A percentile compares a stretch with the other conserved stretches of the same genome.
These are phyloP conservation scores for Furnarius figulus DNA, from an alignment of 2,113 vertebrate species.

Conservation along the genomic window DNA sequence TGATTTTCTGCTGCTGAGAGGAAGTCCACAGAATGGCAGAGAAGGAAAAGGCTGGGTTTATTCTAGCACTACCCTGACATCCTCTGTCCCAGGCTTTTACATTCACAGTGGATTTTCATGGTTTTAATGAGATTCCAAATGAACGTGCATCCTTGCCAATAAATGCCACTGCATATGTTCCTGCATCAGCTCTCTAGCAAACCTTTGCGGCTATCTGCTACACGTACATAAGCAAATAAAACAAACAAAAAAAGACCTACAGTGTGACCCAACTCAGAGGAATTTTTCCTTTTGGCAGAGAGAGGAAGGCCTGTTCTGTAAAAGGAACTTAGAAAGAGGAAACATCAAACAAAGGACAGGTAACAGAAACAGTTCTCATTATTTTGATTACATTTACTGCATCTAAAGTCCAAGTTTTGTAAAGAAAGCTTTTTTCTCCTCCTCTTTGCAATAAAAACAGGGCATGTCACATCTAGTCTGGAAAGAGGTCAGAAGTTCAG, in stretches of 20 bases:
- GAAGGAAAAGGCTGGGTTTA: background rate
- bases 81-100: background rate
- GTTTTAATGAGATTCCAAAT: background rate
- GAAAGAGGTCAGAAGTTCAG: constrained; percentile 14
- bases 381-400: background rate
- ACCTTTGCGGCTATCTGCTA: background rate
- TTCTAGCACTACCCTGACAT: background rate
- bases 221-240: fast-evolving
- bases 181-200: background rate
- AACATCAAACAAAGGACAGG: background rate
- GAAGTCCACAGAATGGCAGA: background rate
- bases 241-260: background rate
- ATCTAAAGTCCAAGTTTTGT: background rate
- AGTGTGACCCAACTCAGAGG: background rate
- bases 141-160: background rate
- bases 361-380: background rate
- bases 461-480: background rate
- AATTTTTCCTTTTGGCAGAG: background rate
- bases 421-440: background rate
- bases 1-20: background rate
- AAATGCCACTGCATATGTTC: background rate
- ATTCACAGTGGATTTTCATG: background rate
- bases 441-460: background rate
- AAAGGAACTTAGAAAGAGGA: background rate
- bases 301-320: background rate